Conservation (phyloP, 2,888 invertebrate genomes). For the Notocelia uddmanniana region DNA sequence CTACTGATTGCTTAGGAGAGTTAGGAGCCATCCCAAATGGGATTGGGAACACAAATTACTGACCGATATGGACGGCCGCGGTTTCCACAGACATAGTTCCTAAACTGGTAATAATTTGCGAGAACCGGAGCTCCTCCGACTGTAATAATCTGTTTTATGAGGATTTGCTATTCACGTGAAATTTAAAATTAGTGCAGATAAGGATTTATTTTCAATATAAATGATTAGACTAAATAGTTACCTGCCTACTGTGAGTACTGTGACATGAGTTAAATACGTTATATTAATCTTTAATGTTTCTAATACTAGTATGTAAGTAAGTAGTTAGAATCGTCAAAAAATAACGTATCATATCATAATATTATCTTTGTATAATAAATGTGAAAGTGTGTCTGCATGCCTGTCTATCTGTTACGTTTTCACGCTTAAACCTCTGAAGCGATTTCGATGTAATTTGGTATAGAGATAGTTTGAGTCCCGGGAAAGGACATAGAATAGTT, state of each 20-base stretch:
- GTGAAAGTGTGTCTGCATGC: too few species aligned
- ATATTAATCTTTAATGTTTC: too few species aligned
- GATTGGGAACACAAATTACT: constrained; percentile 21
- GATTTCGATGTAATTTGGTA: too few species aligned
- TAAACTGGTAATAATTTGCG: constrained; percentile 13
- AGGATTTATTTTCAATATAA: background rate
- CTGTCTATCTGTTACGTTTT: too few species aligned
- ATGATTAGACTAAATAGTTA: background rate
- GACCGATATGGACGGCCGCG: constrained; percentile 14
- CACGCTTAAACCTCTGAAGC: too few species aligned
- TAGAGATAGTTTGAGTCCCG: too few species aligned
- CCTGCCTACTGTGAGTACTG: too few species aligned
- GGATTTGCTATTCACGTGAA: background rate
- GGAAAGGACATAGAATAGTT: too few species aligned
- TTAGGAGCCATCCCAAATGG: constrained; percentile 1
- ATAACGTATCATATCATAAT: background rate
- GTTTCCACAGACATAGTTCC: constrained; percentile 28
- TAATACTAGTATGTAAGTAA: too few species aligned
- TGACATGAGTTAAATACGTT: too few species aligned
- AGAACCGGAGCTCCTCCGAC: background rate
- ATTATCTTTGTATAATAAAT: too few species aligned
- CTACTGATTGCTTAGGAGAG: background rate
- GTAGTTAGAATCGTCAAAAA: background rate
- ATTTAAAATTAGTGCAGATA: background rate
- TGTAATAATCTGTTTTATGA: background rate